phyloP scores from a whole-genome alignment of 2,888 invertebrate genomes.

The Eueremaeus valkanovi region DNA sequence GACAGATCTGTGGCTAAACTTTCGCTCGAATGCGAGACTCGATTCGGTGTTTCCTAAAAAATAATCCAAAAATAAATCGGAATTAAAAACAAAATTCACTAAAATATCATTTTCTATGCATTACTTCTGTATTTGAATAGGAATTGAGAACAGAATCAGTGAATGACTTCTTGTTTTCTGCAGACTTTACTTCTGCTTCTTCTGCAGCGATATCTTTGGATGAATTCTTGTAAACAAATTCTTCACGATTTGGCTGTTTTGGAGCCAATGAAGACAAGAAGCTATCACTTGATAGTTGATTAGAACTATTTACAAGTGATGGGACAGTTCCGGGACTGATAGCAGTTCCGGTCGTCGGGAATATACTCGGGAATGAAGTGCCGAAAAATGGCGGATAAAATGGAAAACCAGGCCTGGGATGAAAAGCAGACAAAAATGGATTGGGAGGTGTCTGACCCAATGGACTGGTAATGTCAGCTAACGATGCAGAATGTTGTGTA shows the following conservation, averaged over 20 bases:
- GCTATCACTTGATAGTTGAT: neutral
- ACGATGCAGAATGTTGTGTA: no score
- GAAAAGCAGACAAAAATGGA: slow-evolving; percentile 63
- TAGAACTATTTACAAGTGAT: neutral
- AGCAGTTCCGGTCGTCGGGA: slow-evolving; percentile 1
- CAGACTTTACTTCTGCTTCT: no score
- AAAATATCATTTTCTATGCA: neutral
- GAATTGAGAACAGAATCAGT: neutral
- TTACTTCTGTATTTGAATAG: neutral
- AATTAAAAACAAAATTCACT: neutral
- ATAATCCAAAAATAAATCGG: neutral
- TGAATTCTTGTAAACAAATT: neutral
- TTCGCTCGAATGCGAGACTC: slow-evolving; percentile 14
- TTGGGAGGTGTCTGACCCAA: slow-evolving; percentile 50
- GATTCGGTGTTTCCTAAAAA: slow-evolving; percentile 2
- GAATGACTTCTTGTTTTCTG: neutral
- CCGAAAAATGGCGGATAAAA: slow-evolving; percentile 52
- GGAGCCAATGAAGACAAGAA: neutral
- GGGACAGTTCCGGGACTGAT: slow-evolving; percentile 1
- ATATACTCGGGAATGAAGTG: slow-evolving; percentile 42
- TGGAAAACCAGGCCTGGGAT: slow-evolving; percentile 61
- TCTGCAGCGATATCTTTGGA: neutral
- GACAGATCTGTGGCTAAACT: slow-evolving; percentile 35
- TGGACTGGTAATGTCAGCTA: neutral
- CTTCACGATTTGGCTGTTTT: neutral